These are phyloP conservation scores for Gymnothorax javanicus DNA, from an alignment of 2,797 vertebrate species.

Conservation along the genomic window DNA sequence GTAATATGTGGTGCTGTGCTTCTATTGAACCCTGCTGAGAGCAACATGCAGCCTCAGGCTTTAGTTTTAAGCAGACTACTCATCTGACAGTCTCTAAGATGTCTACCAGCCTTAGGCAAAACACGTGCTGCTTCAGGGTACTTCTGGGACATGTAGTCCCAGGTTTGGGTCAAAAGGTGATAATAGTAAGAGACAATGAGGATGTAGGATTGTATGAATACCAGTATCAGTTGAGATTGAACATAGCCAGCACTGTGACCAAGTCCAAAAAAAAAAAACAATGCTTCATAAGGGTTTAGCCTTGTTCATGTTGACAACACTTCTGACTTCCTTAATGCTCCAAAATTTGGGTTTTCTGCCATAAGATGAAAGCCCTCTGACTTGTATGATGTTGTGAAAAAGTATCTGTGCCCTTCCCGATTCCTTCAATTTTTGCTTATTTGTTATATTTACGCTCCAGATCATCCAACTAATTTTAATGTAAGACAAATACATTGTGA, in stretches of 20 bases:
- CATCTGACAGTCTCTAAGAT: background rate
- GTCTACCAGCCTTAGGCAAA: background rate
- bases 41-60: background rate
- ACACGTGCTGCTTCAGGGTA: background rate
- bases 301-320: constrained; percentile 99
- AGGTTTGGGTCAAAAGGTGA: constrained; percentile 85
- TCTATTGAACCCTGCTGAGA: background rate
- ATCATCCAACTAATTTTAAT: too few species aligned
- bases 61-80: background rate
- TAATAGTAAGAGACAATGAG: constrained; percentile 68
- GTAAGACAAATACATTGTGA: too few species aligned
- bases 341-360: constrained; percentile 92
- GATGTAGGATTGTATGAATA: constrained; percentile 69
- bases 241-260: constrained; percentile 88
- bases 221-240: constrained; percentile 93
- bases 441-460: too few species aligned
- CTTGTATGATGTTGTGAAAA: constrained; percentile 93
- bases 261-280: constrained; percentile 99
- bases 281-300: constrained; percentile 99
- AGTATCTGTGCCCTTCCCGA: constrained; percentile 64
- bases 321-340: constrained; percentile 99
- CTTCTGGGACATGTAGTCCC: constrained; percentile 78
- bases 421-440: too few species aligned
- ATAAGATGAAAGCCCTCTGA: constrained; percentile 79
- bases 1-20: background rate